A percentile compares a stretch with the other conserved stretches of the same genome.
Evolutionary conservation across 2,888 invertebrate genomes (phyloP).

Genomic region (Folsomia manolachei): DNA sequence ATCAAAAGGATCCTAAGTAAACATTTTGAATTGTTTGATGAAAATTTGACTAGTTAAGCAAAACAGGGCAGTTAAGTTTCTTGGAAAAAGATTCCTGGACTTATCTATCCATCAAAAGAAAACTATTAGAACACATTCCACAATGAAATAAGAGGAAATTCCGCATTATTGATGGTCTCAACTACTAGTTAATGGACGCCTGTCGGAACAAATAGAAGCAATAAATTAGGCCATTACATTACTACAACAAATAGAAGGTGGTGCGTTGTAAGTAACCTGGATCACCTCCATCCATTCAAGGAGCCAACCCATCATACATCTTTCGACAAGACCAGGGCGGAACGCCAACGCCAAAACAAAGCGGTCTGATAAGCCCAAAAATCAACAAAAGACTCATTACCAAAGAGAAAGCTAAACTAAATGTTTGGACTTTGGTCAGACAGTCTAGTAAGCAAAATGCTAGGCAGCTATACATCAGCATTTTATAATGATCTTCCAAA

Average conservation of each 20-base stretch:
- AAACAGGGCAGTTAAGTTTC: too few species aligned
- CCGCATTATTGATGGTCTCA: conserved; percentile 22
- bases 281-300: background rate
- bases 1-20: background rate
- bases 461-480: background rate
- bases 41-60: too few species aligned
- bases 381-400: background rate
- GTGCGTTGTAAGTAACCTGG: background rate
- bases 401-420: background rate
- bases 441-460: background rate
- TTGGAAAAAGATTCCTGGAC: too few species aligned
- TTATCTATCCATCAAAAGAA: background rate
- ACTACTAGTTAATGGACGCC: conserved; percentile 17
- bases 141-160: background rate
- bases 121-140: background rate
- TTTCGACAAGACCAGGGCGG: background rate
- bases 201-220: conserved; percentile 14
- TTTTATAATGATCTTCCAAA: background rate
- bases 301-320: background rate
- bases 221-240: conserved; percentile 23
- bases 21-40: too few species aligned
- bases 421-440: background rate
- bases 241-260: conserved; percentile 1
- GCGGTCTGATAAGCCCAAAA: background rate
- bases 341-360: background rate